phyloP scores from a whole-genome alignment of 2,888 invertebrate species.

The Harpalus rufipes region DNA sequence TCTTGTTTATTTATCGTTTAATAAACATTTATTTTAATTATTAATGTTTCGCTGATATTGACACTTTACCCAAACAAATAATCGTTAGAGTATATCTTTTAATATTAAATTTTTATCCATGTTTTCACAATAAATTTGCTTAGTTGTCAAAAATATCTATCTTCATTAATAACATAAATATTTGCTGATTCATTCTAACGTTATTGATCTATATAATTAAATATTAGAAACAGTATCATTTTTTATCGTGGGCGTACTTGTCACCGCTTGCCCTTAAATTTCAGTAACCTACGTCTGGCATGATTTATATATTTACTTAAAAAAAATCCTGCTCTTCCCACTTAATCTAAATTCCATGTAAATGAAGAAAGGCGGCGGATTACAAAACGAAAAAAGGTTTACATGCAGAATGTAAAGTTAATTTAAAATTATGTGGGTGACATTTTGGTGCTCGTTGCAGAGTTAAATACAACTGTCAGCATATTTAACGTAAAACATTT shows the following conservation, averaged over 20 bases:
- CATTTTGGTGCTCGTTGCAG: constrained; percentile 20
- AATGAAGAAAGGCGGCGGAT: not conserved
- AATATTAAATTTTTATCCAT: too few species aligned
- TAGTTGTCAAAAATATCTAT: too few species aligned
- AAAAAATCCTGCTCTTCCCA: not conserved
- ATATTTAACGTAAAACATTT: constrained; percentile 35
- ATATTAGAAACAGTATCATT: not conserved
- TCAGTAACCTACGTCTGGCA: not conserved
- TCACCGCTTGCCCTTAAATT: not conserved
- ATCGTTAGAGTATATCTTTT: too few species aligned
- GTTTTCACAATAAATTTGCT: too few species aligned
- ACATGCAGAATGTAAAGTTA: constrained; percentile 25
- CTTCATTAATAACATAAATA: too few species aligned
- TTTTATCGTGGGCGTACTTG: not conserved
- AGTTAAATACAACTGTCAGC: constrained; percentile 31
- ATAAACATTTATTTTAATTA: too few species aligned
- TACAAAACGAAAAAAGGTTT: constrained; percentile 29
- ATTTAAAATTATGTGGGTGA: constrained; percentile 40
- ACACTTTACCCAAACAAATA: too few species aligned
- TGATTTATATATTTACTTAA: not conserved
- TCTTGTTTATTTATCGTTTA: too few species aligned
- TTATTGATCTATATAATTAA: not conserved
- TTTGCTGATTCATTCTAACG: too few species aligned
- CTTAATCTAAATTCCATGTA: not conserved
- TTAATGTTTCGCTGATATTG: too few species aligned